These are phyloP conservation scores for Creontiades dilutus DNA, from an alignment of 2,888 invertebrate species.

Conservation along the genomic window DNA sequence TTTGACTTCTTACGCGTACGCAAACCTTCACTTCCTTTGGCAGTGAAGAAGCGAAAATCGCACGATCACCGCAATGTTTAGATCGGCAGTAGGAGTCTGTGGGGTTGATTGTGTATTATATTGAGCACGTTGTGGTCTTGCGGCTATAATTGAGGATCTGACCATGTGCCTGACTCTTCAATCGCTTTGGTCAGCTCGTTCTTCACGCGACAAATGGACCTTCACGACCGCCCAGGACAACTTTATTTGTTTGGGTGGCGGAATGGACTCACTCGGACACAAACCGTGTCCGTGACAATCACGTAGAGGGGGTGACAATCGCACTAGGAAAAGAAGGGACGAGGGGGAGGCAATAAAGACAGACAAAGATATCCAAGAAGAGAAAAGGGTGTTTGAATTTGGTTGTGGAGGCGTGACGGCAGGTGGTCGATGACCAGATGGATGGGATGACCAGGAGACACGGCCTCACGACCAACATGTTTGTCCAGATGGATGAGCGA, in stretches of 20 bases:
- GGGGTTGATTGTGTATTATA: no score
- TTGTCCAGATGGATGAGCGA: background rate
- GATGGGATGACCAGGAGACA: background rate
- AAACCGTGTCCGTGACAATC: slow-evolving; percentile 11
- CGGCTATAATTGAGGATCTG: background rate
- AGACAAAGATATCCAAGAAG: slow-evolving; percentile 8
- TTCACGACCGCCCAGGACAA: slow-evolving; percentile 23
- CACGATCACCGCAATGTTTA: no score
- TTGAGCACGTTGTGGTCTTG: background rate
- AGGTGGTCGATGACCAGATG: slow-evolving; percentile 18
- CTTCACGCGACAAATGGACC: slow-evolving; percentile 34
- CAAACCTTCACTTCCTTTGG: no score
- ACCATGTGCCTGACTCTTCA: background rate
- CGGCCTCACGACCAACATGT: background rate
- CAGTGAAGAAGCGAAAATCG: no score
- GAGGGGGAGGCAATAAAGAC: slow-evolving; percentile 13
- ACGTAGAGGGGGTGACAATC: slow-evolving; percentile 25
- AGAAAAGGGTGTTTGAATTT: slow-evolving; percentile 32
- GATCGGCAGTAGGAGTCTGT: no score
- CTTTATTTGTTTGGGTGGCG: slow-evolving; percentile 15
- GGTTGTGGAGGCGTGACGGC: slow-evolving; percentile 38
- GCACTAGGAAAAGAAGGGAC: background rate
- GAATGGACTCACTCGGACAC: background rate
- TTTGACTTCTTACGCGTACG: no score
- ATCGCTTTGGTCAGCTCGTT: background rate